These are phyloP conservation scores for Trachymyrmex septentrionalis DNA, from an alignment of 1,140 invertebrate species.

Conservation along the genomic window DNA sequence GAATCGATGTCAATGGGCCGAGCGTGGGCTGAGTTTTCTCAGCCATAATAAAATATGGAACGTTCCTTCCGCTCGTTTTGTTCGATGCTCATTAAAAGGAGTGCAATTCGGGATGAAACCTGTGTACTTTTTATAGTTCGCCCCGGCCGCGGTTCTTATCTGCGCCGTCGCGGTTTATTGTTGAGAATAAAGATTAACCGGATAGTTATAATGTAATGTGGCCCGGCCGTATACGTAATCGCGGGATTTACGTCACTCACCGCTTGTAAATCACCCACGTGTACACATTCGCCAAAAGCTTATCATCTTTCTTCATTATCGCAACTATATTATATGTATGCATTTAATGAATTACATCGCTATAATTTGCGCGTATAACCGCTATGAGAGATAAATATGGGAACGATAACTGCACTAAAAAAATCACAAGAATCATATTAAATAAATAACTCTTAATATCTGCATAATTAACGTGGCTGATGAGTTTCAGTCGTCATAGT, in stretches of 20 bases:
- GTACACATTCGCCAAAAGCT: background rate
- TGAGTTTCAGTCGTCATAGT: too few species aligned
- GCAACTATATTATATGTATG: background rate
- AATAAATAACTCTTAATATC: background rate
- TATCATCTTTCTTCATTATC: background rate
- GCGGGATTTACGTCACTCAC: background rate
- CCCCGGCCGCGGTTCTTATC: conserved; percentile 18
- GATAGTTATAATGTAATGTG: conserved; percentile 40
- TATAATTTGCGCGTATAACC: background rate
- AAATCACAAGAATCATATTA: background rate
- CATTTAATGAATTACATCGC: background rate
- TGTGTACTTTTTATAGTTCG: conserved; percentile 42
- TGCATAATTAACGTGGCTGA: background rate
- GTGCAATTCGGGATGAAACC: conserved; percentile 21
- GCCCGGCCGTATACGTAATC: conserved; percentile 10
- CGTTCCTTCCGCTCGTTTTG: conserved; percentile 24
- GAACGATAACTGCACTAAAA: background rate
- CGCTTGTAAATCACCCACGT: background rate
- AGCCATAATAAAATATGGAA: conserved; percentile 30
- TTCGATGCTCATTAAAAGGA: conserved; percentile 31
- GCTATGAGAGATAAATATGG: background rate
- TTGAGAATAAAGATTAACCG: conserved; percentile 47
- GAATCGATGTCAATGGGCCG: conserved; percentile 39
- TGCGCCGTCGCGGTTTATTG: conserved; percentile 25
- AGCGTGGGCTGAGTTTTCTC: conserved; percentile 18